Evolutionary conservation across 2,797 vertebrate genomes (phyloP), one percentile per base, ranked within the genome.

Genomic region (Spinus pinus): DNA sequence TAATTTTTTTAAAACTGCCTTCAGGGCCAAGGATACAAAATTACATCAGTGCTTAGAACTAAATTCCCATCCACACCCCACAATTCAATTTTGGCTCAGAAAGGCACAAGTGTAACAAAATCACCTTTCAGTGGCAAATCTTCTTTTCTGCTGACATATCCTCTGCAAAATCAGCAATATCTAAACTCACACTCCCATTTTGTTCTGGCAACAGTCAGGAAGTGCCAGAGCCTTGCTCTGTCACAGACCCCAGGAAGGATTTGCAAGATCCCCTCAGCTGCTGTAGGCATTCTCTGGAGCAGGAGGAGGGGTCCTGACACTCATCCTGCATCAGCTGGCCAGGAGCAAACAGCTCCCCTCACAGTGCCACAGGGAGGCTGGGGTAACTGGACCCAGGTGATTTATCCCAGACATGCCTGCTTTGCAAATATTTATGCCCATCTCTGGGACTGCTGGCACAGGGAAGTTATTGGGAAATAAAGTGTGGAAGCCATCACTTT

Each of bases 91-190:
- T 88, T 78, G 66, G 49, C 82, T 95, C 88, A 70, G 94, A 91
- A 96, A 96, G 81, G 97, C 92, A 92, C 74, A 89, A 91, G 95
- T 2, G 33, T 94, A 97, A 97, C 95, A 94, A 96, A 96, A 94
- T 94, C 83, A 86, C 67, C 58, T 42, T 61, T 84, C 18, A 17
- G 94, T 93, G 94, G 95, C 96, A 91, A 61, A 6, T 95, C 93
- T 28, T 79, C 91, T 86, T 81, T 91, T 89, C 94, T 9, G n/a
- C 91, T 88, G 91, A 97, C 73, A 79, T 47, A 89, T 51, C 50
- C 42, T 44, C 58, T 81, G 85, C 74, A 91, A 90, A 92, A 80
- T 83, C 94, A 89, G 75, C 2, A 2, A 14, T 58, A 90, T 14
- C 92, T 84, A 50, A 86, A 79, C 66, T 60, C 82, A 57, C 30